These are phyloP conservation scores for Diprion similis DNA, from an alignment of 1,140 invertebrate species.

Conservation along the genomic window DNA sequence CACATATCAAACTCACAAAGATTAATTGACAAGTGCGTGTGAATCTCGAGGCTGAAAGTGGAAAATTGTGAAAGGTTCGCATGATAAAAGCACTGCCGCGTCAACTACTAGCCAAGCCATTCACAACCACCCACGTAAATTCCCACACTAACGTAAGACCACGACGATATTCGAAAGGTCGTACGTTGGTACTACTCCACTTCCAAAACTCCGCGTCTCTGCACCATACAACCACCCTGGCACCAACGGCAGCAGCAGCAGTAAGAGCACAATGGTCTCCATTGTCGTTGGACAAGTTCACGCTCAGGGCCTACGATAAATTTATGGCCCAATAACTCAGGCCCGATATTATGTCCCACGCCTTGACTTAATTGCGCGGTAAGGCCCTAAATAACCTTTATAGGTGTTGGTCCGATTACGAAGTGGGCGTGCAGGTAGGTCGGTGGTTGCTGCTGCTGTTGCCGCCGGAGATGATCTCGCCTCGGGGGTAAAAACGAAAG, in stretches of 20 bases:
- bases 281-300: slow-evolving; percentile 5
- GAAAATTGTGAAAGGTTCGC: no score
- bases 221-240: no score
- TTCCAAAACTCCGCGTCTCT: neutral
- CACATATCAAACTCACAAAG: neutral
- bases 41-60: no score
- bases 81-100: no score
- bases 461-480: no score
- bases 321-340: slow-evolving; percentile 5
- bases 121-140: no score
- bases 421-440: neutral
- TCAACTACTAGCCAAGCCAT: no score
- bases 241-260: neutral
- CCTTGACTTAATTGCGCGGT: slow-evolving; percentile 7
- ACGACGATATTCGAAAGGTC: no score
- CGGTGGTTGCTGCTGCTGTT: neutral
- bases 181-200: neutral
- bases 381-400: slow-evolving; percentile 3
- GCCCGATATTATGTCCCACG: slow-evolving; percentile 4
- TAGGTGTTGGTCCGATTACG: neutral
- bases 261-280: neutral
- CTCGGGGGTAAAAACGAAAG: neutral
- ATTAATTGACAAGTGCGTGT: slow-evolving; percentile 1
- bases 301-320: neutral
- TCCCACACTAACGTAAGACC: no score